Percentiles rank a stretch among this genome's conserved stretches.
These are phyloP conservation scores for Arvicanthis niloticus DNA, from an alignment of 2,113 vertebrate genomes.

Conservation along the genomic window DNA sequence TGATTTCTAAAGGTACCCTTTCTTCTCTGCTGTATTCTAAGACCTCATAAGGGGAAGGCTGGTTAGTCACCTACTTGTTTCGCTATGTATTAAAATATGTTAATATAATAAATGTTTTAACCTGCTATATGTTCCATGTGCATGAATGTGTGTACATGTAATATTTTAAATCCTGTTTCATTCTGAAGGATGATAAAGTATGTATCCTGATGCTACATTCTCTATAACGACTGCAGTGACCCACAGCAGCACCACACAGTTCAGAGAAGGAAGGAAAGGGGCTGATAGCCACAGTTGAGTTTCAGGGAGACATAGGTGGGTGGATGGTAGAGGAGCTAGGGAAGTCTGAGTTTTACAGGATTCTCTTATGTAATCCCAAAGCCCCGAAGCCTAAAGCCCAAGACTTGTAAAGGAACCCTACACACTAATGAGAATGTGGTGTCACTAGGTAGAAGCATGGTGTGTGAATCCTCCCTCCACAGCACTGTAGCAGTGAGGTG, in stretches of 20 bases:
- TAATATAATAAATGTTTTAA: slow-evolving; percentile 62
- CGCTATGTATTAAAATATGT: not conserved
- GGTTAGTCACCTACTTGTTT: not conserved
- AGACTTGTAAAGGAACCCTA: not conserved
- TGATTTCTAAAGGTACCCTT: not conserved
- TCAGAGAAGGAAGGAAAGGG: slow-evolving; percentile 62
- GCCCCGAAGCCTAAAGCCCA: too few relatives aligned
- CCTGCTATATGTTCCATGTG: slow-evolving; percentile 38
- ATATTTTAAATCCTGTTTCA: slow-evolving; percentile 62
- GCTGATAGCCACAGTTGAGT: not conserved
- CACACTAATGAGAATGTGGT: not conserved
- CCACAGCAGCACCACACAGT: slow-evolving; percentile 9
- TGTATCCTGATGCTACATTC: slow-evolving; percentile 17
- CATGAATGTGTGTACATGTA: slow-evolving; percentile 41
- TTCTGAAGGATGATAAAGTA: slow-evolving; percentile 48
- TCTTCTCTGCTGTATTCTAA: not conserved
- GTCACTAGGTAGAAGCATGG: not conserved
- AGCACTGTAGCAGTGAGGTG: not conserved
- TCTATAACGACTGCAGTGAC: not conserved
- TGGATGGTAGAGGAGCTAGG: not conserved
- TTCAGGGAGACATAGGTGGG: slow-evolving; percentile 19
- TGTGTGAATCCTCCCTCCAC: not conserved
- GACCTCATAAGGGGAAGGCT: not conserved
- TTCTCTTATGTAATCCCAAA: not conserved
- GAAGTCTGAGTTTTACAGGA: not conserved